Percentiles rank a stretch among this genome's conserved stretches.
Evolutionary conservation across 2,113 vertebrate genomes (phyloP).

Genomic region (Oncorhynchus kisutch): DNA sequence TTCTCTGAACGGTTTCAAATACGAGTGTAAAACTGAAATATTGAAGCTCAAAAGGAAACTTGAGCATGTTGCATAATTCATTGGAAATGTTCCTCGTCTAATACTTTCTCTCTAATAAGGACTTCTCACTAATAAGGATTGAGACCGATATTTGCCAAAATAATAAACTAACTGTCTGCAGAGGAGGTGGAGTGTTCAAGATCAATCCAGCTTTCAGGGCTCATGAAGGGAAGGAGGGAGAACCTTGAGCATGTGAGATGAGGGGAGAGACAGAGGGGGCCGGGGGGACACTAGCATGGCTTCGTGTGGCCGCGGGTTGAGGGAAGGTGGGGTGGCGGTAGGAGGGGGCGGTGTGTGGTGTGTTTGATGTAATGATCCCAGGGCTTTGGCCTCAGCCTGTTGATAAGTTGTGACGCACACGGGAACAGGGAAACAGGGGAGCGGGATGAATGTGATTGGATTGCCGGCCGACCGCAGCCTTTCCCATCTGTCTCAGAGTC

Average conservation of each 20-base stretch:
- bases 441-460: slow-evolving; percentile 81
- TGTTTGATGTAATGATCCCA: slow-evolving; percentile 68
- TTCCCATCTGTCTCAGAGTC: slow-evolving; percentile 82
- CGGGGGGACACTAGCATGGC: slow-evolving; percentile 39
- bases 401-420: slow-evolving; percentile 75
- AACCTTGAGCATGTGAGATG: slow-evolving; percentile 12
- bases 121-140: slow-evolving; percentile 49
- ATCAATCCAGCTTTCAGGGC: slow-evolving; percentile 25
- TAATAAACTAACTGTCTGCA: neutral
- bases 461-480: slow-evolving; percentile 77
- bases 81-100: slow-evolving; percentile 50
- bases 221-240: slow-evolving; percentile 24
- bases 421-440: slow-evolving; percentile 62
- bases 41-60: slow-evolving; percentile 50
- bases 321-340: neutral
- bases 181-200: slow-evolving; percentile 34
- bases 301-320: slow-evolving; percentile 29
- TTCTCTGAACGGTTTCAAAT: slow-evolving; percentile 38
- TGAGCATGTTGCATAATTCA: slow-evolving; percentile 60
- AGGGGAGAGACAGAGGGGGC: slow-evolving; percentile 8
- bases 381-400: slow-evolving; percentile 71
- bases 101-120: slow-evolving; percentile 44
- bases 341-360: neutral
- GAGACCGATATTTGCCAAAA: slow-evolving; percentile 32
- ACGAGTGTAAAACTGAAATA: slow-evolving; percentile 34